These are phyloP conservation scores for Blennius ocellaris DNA, from an alignment of 2,113 vertebrate species.

Conservation along the genomic window DNA sequence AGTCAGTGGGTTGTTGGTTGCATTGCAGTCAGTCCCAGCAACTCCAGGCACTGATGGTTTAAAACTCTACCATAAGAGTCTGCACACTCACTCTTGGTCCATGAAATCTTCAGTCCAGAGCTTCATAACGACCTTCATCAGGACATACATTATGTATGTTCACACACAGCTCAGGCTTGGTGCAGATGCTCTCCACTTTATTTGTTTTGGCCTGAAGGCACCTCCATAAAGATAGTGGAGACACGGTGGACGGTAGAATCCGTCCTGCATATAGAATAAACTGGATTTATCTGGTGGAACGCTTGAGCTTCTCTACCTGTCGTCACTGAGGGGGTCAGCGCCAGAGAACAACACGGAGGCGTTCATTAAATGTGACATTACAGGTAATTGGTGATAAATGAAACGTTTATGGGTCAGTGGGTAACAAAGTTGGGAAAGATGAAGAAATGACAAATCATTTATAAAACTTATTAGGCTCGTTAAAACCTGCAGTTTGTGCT, in stretches of 20 bases:
- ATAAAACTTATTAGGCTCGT: too few species aligned
- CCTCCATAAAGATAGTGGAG: slow-evolving; percentile 3
- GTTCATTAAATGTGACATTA: too few species aligned
- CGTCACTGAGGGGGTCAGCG: too few species aligned
- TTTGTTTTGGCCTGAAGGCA: slow-evolving; percentile 30
- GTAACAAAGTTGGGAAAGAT: too few species aligned
- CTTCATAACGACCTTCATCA: background rate
- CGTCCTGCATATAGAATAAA: slow-evolving; percentile 6
- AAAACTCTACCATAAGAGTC: background rate
- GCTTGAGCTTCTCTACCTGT: too few species aligned
- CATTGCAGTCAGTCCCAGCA: background rate
- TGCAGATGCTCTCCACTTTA: slow-evolving; percentile 10
- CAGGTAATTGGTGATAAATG: too few species aligned
- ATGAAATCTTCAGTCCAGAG: background rate
- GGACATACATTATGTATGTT: slow-evolving; percentile 9
- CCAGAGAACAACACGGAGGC: too few species aligned
- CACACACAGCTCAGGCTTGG: background rate
- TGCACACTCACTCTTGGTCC: background rate
- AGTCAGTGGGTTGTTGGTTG: too few species aligned
- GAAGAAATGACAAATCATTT: too few species aligned
- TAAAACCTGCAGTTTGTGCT: too few species aligned
- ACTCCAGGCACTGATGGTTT: background rate
- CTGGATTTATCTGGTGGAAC: background rate
- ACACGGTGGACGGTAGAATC: slow-evolving; percentile 2
- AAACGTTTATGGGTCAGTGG: too few species aligned